Conservation (phyloP, 2,888 invertebrate genomes). For the Rotaria socialis region DNA sequence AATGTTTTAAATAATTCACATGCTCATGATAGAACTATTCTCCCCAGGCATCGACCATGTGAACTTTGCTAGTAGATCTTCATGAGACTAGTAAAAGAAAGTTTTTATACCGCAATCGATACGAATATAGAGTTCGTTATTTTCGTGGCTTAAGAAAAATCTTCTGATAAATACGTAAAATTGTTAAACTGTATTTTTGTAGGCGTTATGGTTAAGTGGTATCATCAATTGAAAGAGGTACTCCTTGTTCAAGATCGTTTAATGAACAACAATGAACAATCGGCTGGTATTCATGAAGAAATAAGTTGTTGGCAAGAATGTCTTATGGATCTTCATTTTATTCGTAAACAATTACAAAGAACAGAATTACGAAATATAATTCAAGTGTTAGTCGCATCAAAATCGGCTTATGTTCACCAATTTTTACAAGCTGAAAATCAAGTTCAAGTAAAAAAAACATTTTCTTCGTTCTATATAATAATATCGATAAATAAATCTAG, state of each 20-base stretch:
- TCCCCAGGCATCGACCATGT: too few species aligned
- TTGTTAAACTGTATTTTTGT: neutral
- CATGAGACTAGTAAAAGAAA: too few species aligned
- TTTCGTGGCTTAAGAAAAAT: too few species aligned
- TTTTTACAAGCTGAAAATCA: neutral
- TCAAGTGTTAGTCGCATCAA: neutral
- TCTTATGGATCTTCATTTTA: neutral
- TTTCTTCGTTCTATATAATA: neutral
- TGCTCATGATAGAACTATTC: too few species aligned
- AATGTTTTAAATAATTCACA: too few species aligned
- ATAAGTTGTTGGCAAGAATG: neutral
- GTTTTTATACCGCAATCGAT: too few species aligned
- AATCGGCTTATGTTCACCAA: conserved; percentile 7
- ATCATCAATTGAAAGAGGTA: conserved; percentile 22
- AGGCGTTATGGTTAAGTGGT: conserved; percentile 12
- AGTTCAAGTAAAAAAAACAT: neutral
- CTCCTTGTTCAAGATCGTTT: conserved; percentile 1
- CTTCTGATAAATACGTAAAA: too few species aligned
- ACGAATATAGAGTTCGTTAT: too few species aligned
- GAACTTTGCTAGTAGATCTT: too few species aligned
- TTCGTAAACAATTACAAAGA: conserved; percentile 8
- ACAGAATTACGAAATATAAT: conserved; percentile 18
- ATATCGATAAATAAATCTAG: neutral
- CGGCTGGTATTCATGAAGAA: neutral
- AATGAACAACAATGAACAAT: neutral